Percentiles rank a stretch among this genome's conserved stretches.
phyloP scores from a whole-genome alignment of 2,797 vertebrate genomes.

The Linurgus olivaceus region DNA sequence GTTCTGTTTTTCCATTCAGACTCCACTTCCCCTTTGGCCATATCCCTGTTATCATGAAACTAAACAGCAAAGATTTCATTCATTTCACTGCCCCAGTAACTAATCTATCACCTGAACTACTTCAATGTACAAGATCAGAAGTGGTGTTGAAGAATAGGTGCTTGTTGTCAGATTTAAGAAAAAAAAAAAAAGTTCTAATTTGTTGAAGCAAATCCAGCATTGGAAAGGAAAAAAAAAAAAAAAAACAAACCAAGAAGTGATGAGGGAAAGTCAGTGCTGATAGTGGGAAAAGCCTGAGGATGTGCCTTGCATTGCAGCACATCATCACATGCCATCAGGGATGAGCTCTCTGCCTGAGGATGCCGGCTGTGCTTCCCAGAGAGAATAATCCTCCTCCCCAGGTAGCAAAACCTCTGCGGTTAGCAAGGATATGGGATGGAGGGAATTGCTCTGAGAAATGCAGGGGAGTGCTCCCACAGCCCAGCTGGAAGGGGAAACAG shows the following conservation, averaged over 20 bases:
- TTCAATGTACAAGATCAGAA: neutral
- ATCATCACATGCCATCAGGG: fast-evolving
- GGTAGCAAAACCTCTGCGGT: neutral
- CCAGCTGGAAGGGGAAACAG: neutral
- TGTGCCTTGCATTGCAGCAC: neutral
- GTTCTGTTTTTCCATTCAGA: neutral
- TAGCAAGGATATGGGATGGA: neutral
- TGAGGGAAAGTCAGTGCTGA: neutral
- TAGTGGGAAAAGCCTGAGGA: neutral
- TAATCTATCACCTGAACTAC: neutral
- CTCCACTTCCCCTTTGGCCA: neutral
- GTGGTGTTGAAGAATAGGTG: neutral
- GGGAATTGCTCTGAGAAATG: neutral
- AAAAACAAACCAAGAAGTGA: neutral
- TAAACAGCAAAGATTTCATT: slow-evolving; percentile 16
- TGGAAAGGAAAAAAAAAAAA: neutral
- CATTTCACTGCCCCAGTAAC: neutral
- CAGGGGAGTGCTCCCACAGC: neutral
- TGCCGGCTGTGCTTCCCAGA: fast-evolving
- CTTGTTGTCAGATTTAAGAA: neutral
- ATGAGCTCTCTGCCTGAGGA: neutral
- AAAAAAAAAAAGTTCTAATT: neutral
- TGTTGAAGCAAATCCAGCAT: neutral
- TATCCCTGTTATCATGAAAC: neutral
- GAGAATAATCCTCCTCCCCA: neutral